Evolutionary conservation across 2,888 invertebrate genomes (phyloP), one percentile per base, ranked within the genome.

Genomic region (Pelosia muscerda): DNA sequence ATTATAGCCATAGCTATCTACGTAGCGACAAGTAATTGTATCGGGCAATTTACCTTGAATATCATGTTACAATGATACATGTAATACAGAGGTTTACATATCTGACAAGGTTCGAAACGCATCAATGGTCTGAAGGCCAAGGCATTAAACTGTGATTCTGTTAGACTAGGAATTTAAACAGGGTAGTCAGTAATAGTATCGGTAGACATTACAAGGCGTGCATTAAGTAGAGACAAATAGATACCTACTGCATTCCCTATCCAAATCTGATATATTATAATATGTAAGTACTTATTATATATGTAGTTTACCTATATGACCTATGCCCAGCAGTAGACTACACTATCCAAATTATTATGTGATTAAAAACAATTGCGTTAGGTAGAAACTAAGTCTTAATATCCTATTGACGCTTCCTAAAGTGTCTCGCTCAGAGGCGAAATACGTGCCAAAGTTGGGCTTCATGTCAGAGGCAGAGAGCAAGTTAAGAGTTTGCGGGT

Each of bases 31-130:
- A n/a, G 57, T 26, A 67, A 67, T 54, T 63, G n/a, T 38, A 67
- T 58, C 31, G 15, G 34, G 38, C 34, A 34, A 53, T 38, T 53
- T 57, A 65, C 58, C 70, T 75, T 68, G 69, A 53, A 38, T 61
- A 55, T 67, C 54, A 57, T 58, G 31, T 38, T 62, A 62, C 54
- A 62, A 59, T 65, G 61, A 57, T 53, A 67, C 61, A 34, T 63
- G 42, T 63, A 65, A 69, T n/a, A 59, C n/a, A 34, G 31, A 66
- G 67, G 64, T 71, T 65, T 69, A 62, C 63, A 69, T 61, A 68
- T 65, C 68, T 59, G 54, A 60, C 72, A 68, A 77, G 74, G 77
- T 75, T 60, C 56, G 71, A 57, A 79, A 79, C 74, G 78, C 77
- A 69, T 77, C 73, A 68, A 66, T 79, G 77, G 71, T 69, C 72